Evolutionary conservation across 2,113 vertebrate species (phyloP), one percentile per base, ranked within the genome.

Genomic region (Zonotrichia leucophrys): DNA sequence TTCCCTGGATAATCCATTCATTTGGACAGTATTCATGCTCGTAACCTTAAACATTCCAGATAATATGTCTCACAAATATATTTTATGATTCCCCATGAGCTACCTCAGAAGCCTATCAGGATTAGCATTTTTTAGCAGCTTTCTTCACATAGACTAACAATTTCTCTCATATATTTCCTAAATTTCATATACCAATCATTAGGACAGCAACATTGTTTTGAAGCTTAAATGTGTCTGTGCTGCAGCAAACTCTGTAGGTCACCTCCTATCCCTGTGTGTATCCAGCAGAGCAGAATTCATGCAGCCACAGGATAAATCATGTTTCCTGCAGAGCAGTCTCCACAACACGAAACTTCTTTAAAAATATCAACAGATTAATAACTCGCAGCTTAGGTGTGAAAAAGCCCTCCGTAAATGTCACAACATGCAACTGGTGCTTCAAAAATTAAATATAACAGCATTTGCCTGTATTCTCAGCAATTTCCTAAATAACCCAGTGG

Each of bases 101-200:
- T 85, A 27, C 4, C 39, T 93, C 47, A 52, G 44, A 92, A 88
- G 15, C 60, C 11, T 83, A 7, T 59, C 27, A 67, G 33, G 80
- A 70, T 95, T 83, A 90, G 1, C 9, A 74, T 93, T 96, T 95
- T 86, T 22, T 49, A 28, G 15, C 17, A 50, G 33, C 19, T 93
- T 94, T 87, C 46, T 90, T 74, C 35, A 46, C 2, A 5, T 46
- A 86, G 55, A 20, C 11, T 49, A 49, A 47, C 70, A 44, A n/a
- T 70, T 60, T 88, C 5, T 66, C 8, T 63, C 15, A 28, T 35
- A 1, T 66, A 44, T 42, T 75, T 72, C 30, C 18, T 66, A 15
- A 76, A 82, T 69, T 84, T 87, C 35, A 19, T 74, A 21, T 14
- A 23, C 6, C 80, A 76, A 63, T 74, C 35, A 28, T 56, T 76